These are phyloP conservation scores for Teleiodes luculella DNA, from an alignment of 2,888 invertebrate genomes.

Conservation along the genomic window DNA sequence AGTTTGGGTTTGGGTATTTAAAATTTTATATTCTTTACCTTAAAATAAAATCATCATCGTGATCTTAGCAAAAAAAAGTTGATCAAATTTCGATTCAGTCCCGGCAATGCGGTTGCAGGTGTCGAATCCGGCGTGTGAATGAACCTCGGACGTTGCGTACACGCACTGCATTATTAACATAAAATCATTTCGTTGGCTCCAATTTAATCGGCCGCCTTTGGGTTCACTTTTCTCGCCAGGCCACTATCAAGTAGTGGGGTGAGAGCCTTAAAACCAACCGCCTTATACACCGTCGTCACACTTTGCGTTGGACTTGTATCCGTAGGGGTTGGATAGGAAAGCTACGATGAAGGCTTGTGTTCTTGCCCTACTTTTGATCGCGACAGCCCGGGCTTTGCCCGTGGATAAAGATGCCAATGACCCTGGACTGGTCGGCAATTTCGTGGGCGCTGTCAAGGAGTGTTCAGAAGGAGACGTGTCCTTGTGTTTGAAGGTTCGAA, in stretches of 20 bases:
- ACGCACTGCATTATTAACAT: conserved; percentile 57
- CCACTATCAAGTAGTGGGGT: conserved; percentile 62
- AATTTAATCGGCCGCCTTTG: conserved; percentile 66
- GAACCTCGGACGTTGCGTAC: conserved; percentile 53
- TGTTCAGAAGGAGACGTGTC: conserved; percentile 84
- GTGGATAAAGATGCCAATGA: conserved; percentile 77
- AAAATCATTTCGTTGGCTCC: conserved; percentile 62
- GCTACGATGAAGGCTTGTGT: conserved; percentile 63
- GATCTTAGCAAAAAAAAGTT: too few species aligned
- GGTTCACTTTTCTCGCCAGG: conserved; percentile 66
- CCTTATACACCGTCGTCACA: conserved; percentile 62
- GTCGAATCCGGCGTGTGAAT: conserved; percentile 37
- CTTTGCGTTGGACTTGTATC: conserved; percentile 62
- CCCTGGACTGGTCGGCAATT: conserved; percentile 58
- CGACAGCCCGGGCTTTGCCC: conserved; percentile 70
- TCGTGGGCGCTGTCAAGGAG: conserved; percentile 83
- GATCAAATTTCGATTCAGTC: neutral
- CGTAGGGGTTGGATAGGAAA: conserved; percentile 53
- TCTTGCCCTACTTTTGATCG: conserved; percentile 72
- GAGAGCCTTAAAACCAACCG: conserved; percentile 70
- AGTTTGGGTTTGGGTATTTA: too few species aligned
- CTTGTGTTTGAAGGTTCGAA: conserved; percentile 84
- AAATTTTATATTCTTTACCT: too few species aligned
- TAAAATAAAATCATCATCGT: too few species aligned
- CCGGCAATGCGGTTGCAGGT: neutral